Percentiles rank a stretch among this genome's conserved stretches.
These are phyloP conservation scores for Perca fluviatilis DNA, from an alignment of 2,113 vertebrate species.

Conservation along the genomic window DNA sequence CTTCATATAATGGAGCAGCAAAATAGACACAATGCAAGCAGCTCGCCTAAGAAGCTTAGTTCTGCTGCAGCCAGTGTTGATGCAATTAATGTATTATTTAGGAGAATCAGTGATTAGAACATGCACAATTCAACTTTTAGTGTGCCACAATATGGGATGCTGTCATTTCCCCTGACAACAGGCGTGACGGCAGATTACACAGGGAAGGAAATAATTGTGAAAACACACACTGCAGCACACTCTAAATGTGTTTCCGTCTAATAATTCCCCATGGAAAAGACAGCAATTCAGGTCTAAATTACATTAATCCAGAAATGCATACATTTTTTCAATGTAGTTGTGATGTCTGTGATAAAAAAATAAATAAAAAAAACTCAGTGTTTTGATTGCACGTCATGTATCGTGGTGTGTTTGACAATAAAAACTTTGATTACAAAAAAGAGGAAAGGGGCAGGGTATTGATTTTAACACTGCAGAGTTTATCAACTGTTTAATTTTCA, in stretches of 20 bases:
- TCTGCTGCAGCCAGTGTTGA: constrained; percentile 65
- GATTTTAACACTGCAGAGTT: constrained; percentile 61
- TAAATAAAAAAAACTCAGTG: too few relatives aligned
- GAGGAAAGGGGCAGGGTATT: constrained; percentile 46
- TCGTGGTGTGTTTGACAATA: constrained; percentile 17
- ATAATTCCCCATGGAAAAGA: not conserved
- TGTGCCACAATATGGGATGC: constrained; percentile 39
- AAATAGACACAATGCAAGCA: constrained; percentile 56
- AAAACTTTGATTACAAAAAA: not conserved
- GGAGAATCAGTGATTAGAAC: constrained; percentile 67
- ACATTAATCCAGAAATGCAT: constrained; percentile 15
- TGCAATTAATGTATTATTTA: constrained; percentile 77
- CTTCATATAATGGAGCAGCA: constrained; percentile 51
- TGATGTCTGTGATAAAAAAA: constrained; percentile 6
- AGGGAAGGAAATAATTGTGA: constrained; percentile 33
- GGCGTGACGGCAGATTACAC: constrained; percentile 59
- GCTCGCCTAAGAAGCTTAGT: constrained; percentile 68
- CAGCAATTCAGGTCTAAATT: constrained; percentile 4
- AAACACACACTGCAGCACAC: constrained; percentile 8
- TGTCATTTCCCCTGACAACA: constrained; percentile 48
- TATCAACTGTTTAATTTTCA: constrained; percentile 73
- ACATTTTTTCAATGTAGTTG: not conserved
- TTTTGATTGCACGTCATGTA: constrained; percentile 24
- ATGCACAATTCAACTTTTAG: constrained; percentile 59
- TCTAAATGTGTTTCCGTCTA: constrained; percentile 20